Conservation (phyloP, 2,888 invertebrate species). For the Athrips mouffetella region DNA sequence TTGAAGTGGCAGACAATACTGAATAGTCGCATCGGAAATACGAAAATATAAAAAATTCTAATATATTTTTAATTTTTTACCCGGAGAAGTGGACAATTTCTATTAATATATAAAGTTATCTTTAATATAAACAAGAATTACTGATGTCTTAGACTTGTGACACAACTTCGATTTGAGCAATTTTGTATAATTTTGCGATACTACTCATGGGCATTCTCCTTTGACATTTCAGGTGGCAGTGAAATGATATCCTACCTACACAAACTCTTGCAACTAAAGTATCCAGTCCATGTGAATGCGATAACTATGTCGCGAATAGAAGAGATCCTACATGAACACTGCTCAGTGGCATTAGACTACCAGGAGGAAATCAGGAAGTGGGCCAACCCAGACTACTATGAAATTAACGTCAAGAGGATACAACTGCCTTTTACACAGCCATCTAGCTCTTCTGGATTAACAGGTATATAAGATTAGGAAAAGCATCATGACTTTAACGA, state of each 20-base stretch:
- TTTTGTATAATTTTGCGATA: too few species aligned
- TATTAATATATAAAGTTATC: too few species aligned
- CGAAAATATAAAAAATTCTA: too few species aligned
- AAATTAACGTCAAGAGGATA: conserved; percentile 88
- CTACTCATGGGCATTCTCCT: too few species aligned
- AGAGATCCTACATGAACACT: conserved; percentile 90
- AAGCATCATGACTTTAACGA: too few species aligned
- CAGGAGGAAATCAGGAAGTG: conserved; percentile 87
- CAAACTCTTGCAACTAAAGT: conserved; percentile 92
- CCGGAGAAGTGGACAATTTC: too few species aligned
- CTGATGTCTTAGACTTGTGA: too few species aligned
- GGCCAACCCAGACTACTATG: conserved; percentile 89
- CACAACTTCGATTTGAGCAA: too few species aligned
- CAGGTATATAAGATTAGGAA: conserved; percentile 52
- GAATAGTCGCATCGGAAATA: too few species aligned
- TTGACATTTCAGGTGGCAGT: conserved; percentile 79
- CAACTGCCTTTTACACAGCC: conserved; percentile 90
- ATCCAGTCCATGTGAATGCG: conserved; percentile 93
- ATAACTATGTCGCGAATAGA: conserved; percentile 92
- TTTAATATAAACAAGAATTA: too few species aligned
- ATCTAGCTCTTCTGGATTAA: conserved; percentile 79
- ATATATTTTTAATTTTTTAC: too few species aligned
- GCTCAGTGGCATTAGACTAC: conserved; percentile 88
- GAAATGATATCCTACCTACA: conserved; percentile 92
- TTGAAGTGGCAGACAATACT: too few species aligned